These are phyloP conservation scores for Clarias macrocephalus DNA, from an alignment of 2,113 vertebrate genomes.

Conservation along the genomic window DNA sequence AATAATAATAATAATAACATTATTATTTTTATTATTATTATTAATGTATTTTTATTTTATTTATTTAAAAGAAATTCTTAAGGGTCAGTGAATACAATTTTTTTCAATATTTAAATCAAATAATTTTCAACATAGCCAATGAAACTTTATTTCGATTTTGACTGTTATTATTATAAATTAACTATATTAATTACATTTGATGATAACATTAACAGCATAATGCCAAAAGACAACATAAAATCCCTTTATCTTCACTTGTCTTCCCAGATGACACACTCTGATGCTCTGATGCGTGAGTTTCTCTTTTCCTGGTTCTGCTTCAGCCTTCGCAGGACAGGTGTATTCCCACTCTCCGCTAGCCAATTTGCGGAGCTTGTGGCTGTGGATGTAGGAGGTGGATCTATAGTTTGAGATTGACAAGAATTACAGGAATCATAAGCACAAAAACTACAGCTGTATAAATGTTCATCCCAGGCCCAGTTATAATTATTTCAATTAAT, in stretches of 20 bases:
- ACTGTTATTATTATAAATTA: no score
- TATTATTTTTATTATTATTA: no score
- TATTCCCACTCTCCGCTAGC: conserved; percentile 49
- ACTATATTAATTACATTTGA: no score
- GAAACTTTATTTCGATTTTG: neutral
- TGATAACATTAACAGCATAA: neutral
- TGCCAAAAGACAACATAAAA: conserved; percentile 1
- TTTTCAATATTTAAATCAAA: neutral
- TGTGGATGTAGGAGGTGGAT: conserved; percentile 30
- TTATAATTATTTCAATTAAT: neutral
- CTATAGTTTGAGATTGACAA: conserved; percentile 38
- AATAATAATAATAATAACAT: no score
- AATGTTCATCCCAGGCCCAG: neutral
- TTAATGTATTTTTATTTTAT: no score
- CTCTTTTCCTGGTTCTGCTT: conserved; percentile 72
- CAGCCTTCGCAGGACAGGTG: conserved; percentile 71
- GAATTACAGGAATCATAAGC: neutral
- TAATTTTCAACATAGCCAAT: neutral
- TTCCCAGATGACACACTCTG: conserved; percentile 58
- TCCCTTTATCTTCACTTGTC: conserved; percentile 49
- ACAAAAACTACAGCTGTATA: neutral
- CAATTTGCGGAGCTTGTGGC: conserved; percentile 53
- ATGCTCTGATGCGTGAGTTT: conserved; percentile 69
- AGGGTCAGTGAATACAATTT: neutral
- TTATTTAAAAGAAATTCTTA: no score